Conservation (phyloP, 2,888 invertebrate genomes). For the Dinocampus coccinellae region DNA sequence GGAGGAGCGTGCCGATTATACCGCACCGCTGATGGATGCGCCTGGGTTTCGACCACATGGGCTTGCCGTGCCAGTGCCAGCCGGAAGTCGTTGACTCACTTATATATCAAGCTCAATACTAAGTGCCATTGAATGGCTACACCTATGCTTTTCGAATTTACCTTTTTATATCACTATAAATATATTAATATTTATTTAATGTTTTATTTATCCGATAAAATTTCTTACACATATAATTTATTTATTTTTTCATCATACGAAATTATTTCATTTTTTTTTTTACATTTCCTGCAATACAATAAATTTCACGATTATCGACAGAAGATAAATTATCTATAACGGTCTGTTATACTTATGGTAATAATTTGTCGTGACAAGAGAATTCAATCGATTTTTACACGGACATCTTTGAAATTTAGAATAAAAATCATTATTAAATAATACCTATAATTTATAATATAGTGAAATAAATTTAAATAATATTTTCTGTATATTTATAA, state of each 20-base stretch:
- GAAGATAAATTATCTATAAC: background rate
- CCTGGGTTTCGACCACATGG: conserved; percentile 58
- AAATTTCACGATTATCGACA: background rate
- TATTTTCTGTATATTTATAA: background rate
- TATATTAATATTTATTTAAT: background rate
- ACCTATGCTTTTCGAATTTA: background rate
- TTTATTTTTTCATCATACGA: background rate
- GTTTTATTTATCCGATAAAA: background rate
- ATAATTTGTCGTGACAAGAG: no score
- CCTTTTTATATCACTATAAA: background rate
- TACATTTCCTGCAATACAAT: background rate
- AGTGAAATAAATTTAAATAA: no score
- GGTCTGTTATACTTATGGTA: no score
- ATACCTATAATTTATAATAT: no score
- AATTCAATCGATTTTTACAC: no score
- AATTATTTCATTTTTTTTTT: background rate
- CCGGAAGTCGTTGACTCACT: conserved; percentile 53
- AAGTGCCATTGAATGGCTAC: background rate
- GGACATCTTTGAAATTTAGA: no score
- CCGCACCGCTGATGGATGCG: conserved; percentile 46
- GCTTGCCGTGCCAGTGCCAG: conserved; percentile 53
- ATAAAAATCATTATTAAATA: no score
- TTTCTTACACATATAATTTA: background rate
- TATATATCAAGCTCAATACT: conserved; percentile 4
- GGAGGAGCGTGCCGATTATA: conserved; percentile 13